A percentile compares a stretch with the other conserved stretches of the same genome.
These are phyloP conservation scores for Psilopsiagon aurifrons DNA, from an alignment of 2,113 vertebrate genomes.

Conservation along the genomic window DNA sequence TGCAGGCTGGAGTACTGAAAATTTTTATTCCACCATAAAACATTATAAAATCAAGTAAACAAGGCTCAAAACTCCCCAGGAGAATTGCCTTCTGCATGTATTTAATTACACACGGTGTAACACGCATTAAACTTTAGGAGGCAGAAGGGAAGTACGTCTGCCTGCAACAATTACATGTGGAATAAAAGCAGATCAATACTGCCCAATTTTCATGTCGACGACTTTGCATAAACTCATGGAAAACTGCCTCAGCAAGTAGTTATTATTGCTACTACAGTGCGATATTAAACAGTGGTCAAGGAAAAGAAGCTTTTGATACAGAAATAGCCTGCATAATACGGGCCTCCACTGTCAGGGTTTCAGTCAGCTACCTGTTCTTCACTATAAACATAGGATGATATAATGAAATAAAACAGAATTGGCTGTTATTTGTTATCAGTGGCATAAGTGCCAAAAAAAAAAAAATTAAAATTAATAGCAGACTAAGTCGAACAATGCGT, in stretches of 20 bases:
- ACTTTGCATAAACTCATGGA: background rate
- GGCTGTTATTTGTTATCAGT: background rate
- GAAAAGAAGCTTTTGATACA: background rate
- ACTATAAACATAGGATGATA: background rate
- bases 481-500: background rate
- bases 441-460: background rate
- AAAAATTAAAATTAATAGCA: background rate
- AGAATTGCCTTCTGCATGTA: background rate
- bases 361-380: background rate
- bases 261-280: background rate
- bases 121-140: constrained; percentile 12
- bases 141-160: background rate
- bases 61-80: background rate
- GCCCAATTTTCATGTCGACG: constrained; percentile 5
- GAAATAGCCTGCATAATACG: background rate
- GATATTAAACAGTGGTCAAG: constrained; percentile 14
- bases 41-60: constrained; percentile 29
- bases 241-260: background rate
- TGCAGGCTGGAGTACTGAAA: background rate
- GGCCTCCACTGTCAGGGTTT: background rate
- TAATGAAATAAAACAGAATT: background rate
- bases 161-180: background rate
- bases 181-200: constrained; percentile 15
- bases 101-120: constrained; percentile 22
- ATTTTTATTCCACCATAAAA: constrained; percentile 44